Conservation (phyloP, 2,888 invertebrate species). For the Trachelus tabidus region DNA sequence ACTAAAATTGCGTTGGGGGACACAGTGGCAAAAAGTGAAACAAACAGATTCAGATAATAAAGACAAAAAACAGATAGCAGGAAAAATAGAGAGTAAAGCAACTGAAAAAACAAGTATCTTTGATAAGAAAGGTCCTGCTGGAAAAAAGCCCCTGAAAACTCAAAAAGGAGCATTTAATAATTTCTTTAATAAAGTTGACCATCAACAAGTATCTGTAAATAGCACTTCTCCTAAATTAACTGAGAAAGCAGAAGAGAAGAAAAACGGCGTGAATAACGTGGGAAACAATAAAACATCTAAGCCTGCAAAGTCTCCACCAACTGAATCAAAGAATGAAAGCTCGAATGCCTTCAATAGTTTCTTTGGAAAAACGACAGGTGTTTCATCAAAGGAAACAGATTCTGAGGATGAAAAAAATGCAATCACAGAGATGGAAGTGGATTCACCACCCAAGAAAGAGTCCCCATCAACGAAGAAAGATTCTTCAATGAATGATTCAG, state of each 20-base stretch:
- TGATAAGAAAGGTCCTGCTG: constrained; percentile 28
- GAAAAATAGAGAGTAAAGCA: constrained; percentile 14
- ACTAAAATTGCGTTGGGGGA: constrained; percentile 11
- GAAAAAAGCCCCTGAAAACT: constrained; percentile 44
- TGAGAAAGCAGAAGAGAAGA: neutral
- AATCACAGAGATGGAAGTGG: neutral
- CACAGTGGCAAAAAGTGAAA: neutral
- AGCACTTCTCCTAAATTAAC: neutral
- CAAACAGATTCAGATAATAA: constrained; percentile 7
- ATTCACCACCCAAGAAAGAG: neutral
- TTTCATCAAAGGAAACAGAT: constrained; percentile 3
- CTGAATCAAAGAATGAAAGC: neutral
- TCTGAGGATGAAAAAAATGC: constrained; percentile 21
- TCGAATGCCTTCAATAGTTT: neutral
- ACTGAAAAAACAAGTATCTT: constrained; percentile 26
- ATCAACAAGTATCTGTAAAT: neutral
- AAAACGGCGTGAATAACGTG: neutral
- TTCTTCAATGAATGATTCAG: neutral
- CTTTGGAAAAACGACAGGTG: neutral
- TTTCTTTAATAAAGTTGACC: constrained; percentile 47
- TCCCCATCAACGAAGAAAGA: neutral
- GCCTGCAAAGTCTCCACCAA: neutral
- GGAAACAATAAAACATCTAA: neutral
- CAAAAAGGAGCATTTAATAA: constrained; percentile 47
- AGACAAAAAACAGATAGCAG: constrained; percentile 16